Evolutionary conservation across 2,113 vertebrate species (phyloP).

Genomic region (Takifugu bimaculatus): DNA sequence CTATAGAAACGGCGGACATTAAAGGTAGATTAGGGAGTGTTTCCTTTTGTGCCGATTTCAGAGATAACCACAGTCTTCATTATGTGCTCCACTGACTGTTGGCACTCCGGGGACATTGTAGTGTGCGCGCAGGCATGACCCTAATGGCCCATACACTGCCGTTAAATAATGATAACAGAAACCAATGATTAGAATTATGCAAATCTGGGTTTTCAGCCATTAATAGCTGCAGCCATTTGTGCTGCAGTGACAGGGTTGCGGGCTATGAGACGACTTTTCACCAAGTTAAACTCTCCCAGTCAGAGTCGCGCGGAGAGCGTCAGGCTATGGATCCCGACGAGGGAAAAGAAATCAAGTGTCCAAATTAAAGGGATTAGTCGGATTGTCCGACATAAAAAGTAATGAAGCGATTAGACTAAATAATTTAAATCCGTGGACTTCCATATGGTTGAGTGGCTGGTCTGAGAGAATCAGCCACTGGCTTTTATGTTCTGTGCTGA

Average conservation of each 20-base stretch:
- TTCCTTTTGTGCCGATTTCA: slow-evolving; percentile 69
- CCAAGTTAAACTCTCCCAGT: slow-evolving; percentile 29
- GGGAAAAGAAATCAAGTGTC: slow-evolving; percentile 48
- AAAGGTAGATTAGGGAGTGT: slow-evolving; percentile 68
- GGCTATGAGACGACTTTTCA: slow-evolving; percentile 25
- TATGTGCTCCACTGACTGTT: slow-evolving; percentile 69
- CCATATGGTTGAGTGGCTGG: slow-evolving; percentile 74
- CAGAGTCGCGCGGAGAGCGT: slow-evolving; percentile 12
- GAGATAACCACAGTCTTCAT: slow-evolving; percentile 67
- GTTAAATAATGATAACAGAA: slow-evolving; percentile 70
- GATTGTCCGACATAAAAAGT: slow-evolving; percentile 71
- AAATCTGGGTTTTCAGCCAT: slow-evolving; percentile 56
- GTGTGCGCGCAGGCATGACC: slow-evolving; percentile 63
- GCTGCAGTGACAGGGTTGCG: slow-evolving; percentile 23
- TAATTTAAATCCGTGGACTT: slow-evolving; percentile 74
- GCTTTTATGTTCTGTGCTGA: slow-evolving; percentile 66
- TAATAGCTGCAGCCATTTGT: slow-evolving; percentile 45
- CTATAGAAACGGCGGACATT: slow-evolving; percentile 50
- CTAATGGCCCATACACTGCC: slow-evolving; percentile 63
- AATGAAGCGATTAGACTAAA: slow-evolving; percentile 79
- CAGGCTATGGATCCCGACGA: slow-evolving; percentile 16
- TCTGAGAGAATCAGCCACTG: slow-evolving; percentile 52
- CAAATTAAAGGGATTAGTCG: slow-evolving; percentile 70
- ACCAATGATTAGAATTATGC: slow-evolving; percentile 67
- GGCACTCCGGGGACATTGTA: slow-evolving; percentile 65